Base-by-base conservation (phyloP, 64 coral and sea anemone species). In the Montipora cactus region DNA sequence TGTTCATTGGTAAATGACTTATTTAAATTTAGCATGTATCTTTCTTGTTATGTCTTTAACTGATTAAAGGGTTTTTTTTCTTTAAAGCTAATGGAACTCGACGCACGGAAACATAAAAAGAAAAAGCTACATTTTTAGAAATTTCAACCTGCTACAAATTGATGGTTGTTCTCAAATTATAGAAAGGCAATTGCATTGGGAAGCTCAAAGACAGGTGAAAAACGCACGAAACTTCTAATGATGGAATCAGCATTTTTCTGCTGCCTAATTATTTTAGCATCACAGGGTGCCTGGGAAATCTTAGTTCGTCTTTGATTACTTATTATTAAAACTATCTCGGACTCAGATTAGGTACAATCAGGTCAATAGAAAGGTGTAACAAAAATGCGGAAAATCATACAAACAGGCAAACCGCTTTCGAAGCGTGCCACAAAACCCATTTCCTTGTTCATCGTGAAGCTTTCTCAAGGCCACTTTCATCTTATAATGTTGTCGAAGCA, bases 1-100 rank as follows among this genome's bases (percentile, higher is more conserved):
- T 67, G 75, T 90, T 95, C 93, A 94, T 92, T 95, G 93, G 96
- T 77, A 95, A 97, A 97, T 97, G 96, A 92, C 79, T 91, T 97
- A 97, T 97, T 94, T 97, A 95, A 97, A 95, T 97, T 97, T 92
- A 78, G 74, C 78, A 92, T 97, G 87, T 95, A 92, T 95, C 93
- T 89, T 91, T 66, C 80, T 97, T 95, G 92, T 97, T 97, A 94
- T 97, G 93, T 95, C 93, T 95, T 91, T 86, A 89, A 92, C 79
- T 92, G 93, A 97, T 97, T 97, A 93, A 86, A 66, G 68, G 50
- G 61, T 86, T 86, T 86, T 67, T 64, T 64, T 72, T 86, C 82
- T 50, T 22, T 5, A 10, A 19, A 25, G 7, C 82, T 86, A 86
- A 86, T 86, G 82, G 66, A 51, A 15, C 21, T 82, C 50, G 66